Base-by-base conservation (phyloP, 92 coral and sea anemone genomes). In the Phenganax stokvisi region DNA sequence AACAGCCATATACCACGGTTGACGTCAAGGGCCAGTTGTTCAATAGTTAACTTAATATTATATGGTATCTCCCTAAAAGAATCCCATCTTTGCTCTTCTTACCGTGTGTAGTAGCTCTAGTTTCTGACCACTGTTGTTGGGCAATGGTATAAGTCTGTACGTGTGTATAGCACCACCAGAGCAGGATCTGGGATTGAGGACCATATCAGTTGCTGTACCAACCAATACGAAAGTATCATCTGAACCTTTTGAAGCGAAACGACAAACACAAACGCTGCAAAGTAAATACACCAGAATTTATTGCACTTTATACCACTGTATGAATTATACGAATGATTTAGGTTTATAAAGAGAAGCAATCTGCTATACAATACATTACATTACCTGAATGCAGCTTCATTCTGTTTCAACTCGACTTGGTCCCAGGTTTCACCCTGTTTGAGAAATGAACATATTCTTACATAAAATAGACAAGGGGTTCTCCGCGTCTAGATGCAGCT, bases 21-120 rank as follows among this genome's bases (percentile, higher is more conserved):
- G 8, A 37, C 47, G 47, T 37, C 47, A 37, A 5, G 47, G 47
- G 47, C 47, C 47, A 37, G 47, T 37, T 37, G 47, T 37, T 37
- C 47, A 37, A 37, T 37, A 5, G 5, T 37, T 5, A 37, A 37
- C 47, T 1, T 37, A 37, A 37, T 37, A 37, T 37, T 37, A 37
- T 5, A 37, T 37, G 47, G 47, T 37, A 37, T 30, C 12, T 12
- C 10, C 47, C 11, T 13, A 31, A 8, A 31, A 10, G 57, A 30
- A 15, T 15, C 0, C 64, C 55, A 10, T 16, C 8, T 37, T 6
- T 51, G 71, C 29, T 68, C 15, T 52, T 16, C 83, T 25, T 70
- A 93, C 98, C 97, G 92, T 96, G 81, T 96, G 99, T 9, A 90
- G 86, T 63, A 96, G 86, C 57, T 96, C 99, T 71, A 96, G 90